Percentiles rank a stretch among this genome's conserved stretches.
Evolutionary conservation across 2,113 vertebrate species (phyloP).

Genomic region (Alligator mississippiensis): DNA sequence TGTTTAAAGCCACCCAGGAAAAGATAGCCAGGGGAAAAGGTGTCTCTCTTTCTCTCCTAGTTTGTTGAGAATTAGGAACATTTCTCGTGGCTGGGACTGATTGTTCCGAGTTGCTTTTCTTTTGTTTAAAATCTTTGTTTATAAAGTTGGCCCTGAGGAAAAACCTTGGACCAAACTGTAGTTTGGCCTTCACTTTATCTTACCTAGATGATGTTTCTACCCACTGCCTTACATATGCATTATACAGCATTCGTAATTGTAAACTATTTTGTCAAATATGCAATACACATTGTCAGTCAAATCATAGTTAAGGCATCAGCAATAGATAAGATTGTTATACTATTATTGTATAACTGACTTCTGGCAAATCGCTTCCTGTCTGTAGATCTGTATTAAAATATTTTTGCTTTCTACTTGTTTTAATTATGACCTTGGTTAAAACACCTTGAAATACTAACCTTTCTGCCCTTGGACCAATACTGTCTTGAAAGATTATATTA

Average conservation of each 20-base stretch:
- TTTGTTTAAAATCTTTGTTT: neutral
- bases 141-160: neutral
- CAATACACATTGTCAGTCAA: neutral
- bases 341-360: neutral
- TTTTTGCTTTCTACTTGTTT: neutral
- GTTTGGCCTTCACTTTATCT: neutral
- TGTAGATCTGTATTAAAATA: neutral
- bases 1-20: neutral
- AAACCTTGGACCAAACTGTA: neutral
- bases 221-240: neutral
- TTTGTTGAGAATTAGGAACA: neutral
- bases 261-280: neutral
- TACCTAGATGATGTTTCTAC: neutral
- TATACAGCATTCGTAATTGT: neutral
- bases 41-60: neutral
- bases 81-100: neutral
- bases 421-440: neutral
- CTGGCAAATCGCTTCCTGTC: neutral
- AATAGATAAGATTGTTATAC: neutral
- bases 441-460: neutral
- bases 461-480: neutral
- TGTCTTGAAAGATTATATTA: neutral
- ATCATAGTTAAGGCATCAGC: neutral
- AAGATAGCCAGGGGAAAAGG: neutral
- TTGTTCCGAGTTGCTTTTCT: neutral